Evolutionary conservation across 64 coral and sea anemone species (phyloP), one percentile per base, ranked within the genome.

Genomic region (Montipora capricornis): DNA sequence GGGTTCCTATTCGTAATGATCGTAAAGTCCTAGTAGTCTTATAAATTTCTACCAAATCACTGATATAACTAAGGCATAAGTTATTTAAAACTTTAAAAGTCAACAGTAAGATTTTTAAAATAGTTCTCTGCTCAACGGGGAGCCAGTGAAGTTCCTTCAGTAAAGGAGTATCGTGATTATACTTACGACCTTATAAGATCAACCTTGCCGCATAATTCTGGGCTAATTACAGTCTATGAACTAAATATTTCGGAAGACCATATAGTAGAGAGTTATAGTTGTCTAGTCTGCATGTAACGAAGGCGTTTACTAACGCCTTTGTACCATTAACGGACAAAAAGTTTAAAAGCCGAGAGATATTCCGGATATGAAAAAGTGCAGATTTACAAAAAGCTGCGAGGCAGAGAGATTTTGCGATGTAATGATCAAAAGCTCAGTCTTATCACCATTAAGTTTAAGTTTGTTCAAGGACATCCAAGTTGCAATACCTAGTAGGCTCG

Each of bases 341-440:
- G 1, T 70, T 70, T 20, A 5, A 14, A 70, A 70, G 1, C 5
- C 67, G 67, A 70, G 13, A 70, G 15, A 70, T 70, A 70, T 70
- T 70, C 67, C 67, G 67, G n/a, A 70, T 70, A 70, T 70, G 67
- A 70, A 70, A 70, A 70, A 70, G 22, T 70, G 67, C 67, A 20
- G 67, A 70, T 20, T 70, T 70, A 20, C 67, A 70, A 19, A 70
- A 70, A 70, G 17, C 67, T 19, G 67, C 12, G n/a, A 20, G 2
- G 67, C 14, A 70, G 67, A 20, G 1, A 16, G 17, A 16, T 70
- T 19, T 0, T 70, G 67, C 12, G 67, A 70, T 70, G 2, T 4
- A 70, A 70, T 70, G 5, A 70, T 6, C n/a, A 70, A 70, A 19
- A 70, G 67, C n/a, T 70, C 67, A 19, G 67, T 70, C 67, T 70